Percentiles rank a stretch among this genome's conserved stretches.
phyloP scores from a whole-genome alignment of 2,888 invertebrate species.

The Amblyjoppa fuscipennis region DNA sequence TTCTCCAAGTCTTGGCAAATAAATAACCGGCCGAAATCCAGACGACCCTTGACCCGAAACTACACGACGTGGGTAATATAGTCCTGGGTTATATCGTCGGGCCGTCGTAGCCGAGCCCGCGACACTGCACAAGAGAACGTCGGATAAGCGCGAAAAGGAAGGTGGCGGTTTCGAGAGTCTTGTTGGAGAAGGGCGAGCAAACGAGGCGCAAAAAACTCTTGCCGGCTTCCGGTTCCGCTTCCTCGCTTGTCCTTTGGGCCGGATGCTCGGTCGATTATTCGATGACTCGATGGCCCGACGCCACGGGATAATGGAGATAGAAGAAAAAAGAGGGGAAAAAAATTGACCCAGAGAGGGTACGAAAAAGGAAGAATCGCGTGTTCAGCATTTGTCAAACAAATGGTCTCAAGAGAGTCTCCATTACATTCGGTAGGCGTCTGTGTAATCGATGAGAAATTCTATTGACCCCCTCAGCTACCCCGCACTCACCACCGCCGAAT shows the following conservation, averaged over 20 bases:
- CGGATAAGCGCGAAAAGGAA: slow-evolving; percentile 30
- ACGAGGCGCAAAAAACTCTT: slow-evolving; percentile 57
- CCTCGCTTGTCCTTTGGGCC: slow-evolving; percentile 40
- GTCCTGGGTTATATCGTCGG: slow-evolving; percentile 34
- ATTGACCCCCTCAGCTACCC: slow-evolving; percentile 33
- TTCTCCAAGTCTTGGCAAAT: slow-evolving; percentile 66
- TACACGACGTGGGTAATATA: slow-evolving; percentile 38
- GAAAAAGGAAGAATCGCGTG: slow-evolving; percentile 23
- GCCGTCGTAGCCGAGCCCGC: slow-evolving; percentile 62
- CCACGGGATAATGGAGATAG: slow-evolving; percentile 37
- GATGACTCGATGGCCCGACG: slow-evolving; percentile 60
- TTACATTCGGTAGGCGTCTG: slow-evolving; percentile 57
- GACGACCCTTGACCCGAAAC: slow-evolving; percentile 67
- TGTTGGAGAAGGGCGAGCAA: slow-evolving; percentile 53
- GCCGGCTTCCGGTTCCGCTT: slow-evolving; percentile 35
- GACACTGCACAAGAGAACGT: slow-evolving; percentile 50
- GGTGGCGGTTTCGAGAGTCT: slow-evolving; percentile 46
- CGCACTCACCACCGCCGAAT: slow-evolving; percentile 20
- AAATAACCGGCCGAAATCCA: slow-evolving; percentile 65
- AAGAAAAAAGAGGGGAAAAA: slow-evolving; percentile 11
- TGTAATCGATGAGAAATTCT: slow-evolving; percentile 62
- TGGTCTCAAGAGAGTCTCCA: slow-evolving; percentile 31
- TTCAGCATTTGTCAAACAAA: slow-evolving; percentile 61
- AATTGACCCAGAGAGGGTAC: not conserved
- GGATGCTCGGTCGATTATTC: slow-evolving; percentile 64